Evolutionary conservation across 2,888 invertebrate species (phyloP), one percentile per base, ranked within the genome.

Genomic region (Pogonocherus hispidulus): DNA sequence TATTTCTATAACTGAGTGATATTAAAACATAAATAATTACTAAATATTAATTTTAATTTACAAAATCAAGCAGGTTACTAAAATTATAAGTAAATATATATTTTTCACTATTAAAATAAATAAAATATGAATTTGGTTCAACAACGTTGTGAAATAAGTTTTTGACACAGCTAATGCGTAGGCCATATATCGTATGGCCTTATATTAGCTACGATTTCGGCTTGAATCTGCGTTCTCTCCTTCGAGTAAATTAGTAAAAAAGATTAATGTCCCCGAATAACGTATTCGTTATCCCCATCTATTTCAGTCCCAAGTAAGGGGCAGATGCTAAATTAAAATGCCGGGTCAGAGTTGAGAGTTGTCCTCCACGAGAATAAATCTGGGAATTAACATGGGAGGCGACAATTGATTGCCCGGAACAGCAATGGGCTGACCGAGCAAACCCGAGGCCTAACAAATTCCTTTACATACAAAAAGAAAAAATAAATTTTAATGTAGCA

Each of bases 381-480:
- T 79, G 79, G 70, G 81, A 82, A 83, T 84, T 83, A 83, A 81
- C 83, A 84, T 83, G 81, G 83, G 80, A 82, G 79, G 80, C 80
- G 81, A 79, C 80, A 81, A 83, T 79, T 82, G 83, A 84, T 84
- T 83, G 82, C 82, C 79, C 69, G 73, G 76, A 76, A 41, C 14
- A 16, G 41, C 41, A 41, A 79, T 72, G 75, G 66, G 67, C 68
- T 64, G 71, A 41, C 41, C 41, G 14, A 64, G 67, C 69, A 27
- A 52, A 52, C 27, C 27, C 51, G 51, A 23, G 27, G 14, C 14
- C 16, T 27, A 52, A 71, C 57, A 66, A 63, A 66, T 56, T 72
- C 74, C 66, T 71, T 73, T 69, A 71, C 68, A 72, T 69, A 70
- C 51, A 27, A 8, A 27, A 16, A 9, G 51, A 16, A 52, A 52